Conservation (phyloP, 2,797 vertebrate genomes). For the Sebastes kiyomatsui region DNA sequence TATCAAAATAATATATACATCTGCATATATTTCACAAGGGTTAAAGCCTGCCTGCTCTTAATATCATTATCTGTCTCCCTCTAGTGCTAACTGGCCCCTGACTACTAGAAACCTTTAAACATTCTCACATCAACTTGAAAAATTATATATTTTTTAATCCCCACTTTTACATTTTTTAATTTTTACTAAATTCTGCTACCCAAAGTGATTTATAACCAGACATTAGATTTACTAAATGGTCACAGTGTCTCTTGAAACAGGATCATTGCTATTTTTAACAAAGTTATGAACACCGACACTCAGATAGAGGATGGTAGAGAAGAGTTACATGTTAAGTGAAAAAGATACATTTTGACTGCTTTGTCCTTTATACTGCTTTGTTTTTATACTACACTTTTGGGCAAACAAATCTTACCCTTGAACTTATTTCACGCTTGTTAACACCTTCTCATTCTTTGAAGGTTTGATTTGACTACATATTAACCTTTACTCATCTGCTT, state of each 20-base stretch:
- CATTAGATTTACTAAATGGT: neutral
- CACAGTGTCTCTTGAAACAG: neutral
- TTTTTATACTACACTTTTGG: neutral
- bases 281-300: neutral
- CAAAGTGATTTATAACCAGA: neutral
- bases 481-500: neutral
- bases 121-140: neutral
- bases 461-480: neutral
- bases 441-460: neutral
- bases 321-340: neutral
- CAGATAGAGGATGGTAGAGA: neutral
- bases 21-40: neutral
- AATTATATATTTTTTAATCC: neutral
- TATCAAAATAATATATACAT: constrained; percentile 2
- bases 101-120: constrained; percentile 4
- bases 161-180: neutral
- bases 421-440: neutral
- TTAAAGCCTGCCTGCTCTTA: constrained; percentile 9
- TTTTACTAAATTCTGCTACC: neutral
- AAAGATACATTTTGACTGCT: neutral
- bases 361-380: neutral
- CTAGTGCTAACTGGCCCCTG: constrained; percentile 64
- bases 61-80: constrained; percentile 77
- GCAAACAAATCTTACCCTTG: neutral
- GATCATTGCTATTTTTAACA: neutral